Evolutionary conservation across 2,113 vertebrate species (phyloP), one percentile per base, ranked within the genome.

Genomic region (Cisticola juncidis): DNA sequence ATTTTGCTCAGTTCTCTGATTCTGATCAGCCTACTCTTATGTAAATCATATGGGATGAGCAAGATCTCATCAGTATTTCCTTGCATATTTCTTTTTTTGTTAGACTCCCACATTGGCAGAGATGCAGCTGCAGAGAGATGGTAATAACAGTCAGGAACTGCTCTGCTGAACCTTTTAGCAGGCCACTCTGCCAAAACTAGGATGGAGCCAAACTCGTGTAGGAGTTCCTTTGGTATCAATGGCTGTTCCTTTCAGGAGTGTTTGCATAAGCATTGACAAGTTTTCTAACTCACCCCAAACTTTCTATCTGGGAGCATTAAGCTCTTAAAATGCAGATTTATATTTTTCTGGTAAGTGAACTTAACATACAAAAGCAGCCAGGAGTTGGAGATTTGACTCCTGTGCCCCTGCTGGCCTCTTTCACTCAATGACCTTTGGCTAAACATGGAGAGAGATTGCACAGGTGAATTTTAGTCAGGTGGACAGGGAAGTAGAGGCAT

Each of bases 381-480:
- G 9, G 25, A 65, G 45, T 44, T 65, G 36, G 65, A 70, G 78
- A 11, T 84, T 22, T 9, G 44, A 0, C 12, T 53, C 31, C 22
- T 54, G 25, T 68, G 29, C 4, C 3, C n/a, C n/a, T 86, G 25
- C 81, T 81, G 54, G 57, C 28, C 31, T 65, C 58, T 66, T 69
- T n/a, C 17, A 35, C 42, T 29, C 25, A 19, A 2, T 22, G 44
- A 26, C 25, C 38, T 4, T 3, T 17, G 69, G 14, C 25, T 74
- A 21, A 53, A 28, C 17, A 16, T 0, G 1, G 33, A 61, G 36
- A 61, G 28, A 5, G n/a, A 24, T 19, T 18, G 47, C 19, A 19
- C 3, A 3, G n/a, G 12, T 4, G 1, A 0, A 0, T 64, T 60
- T 44, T 20, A 31, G 29, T 71, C 16, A 51, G 28, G 17, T 51